Base-by-base conservation (phyloP, 2,888 invertebrate species). In the Mimachlamys varia region DNA sequence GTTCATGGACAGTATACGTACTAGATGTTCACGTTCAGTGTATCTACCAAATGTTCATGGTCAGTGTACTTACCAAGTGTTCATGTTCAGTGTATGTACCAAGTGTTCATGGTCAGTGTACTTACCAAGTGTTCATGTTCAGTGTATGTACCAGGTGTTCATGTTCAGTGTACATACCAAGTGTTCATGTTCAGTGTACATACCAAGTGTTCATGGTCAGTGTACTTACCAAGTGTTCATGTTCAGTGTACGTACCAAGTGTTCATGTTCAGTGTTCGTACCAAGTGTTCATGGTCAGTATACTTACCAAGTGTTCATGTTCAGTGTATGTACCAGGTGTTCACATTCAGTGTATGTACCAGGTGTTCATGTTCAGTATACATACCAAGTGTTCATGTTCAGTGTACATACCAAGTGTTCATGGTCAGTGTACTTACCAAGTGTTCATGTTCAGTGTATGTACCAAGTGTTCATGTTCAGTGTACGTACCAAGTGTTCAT, bases 1-100 rank as follows among this genome's bases (percentile, higher is more conserved):
- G 94, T 92, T 96, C 96, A 53, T 95, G 92, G 90, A 96, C 96
- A 38, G 94, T 94, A 90, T 94, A 95, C 3, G 95, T n/a, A n/a
- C 94, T 87, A 94, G 93, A 90, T 95, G 95, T 93, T 96, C 44
- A 7, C 44, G 44, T 44, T 44, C 44, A 44, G 44, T 44, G 44
- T 0, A 89, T 93, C 91, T 91, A 96, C 96, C 94, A 95, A 91
- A 38, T 95, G 94, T 92, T 96, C 96, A 53, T 95, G 92, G 90
- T 96, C 96, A 38, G 94, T 94, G 90, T 94, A 95, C 3, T 5
- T 44, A 95, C 94, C 87, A 94, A 93, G 90, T 95, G 95, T 93
- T 96, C 95, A 91, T 96, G 93, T 89, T 96, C 96, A 44, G 44
- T 44, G 44, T 0, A 89, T 93, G 91, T 91, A 96, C 96, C 94